Percentiles rank a stretch among this genome's conserved stretches.
Evolutionary conservation across 2,113 vertebrate species (phyloP).

Genomic region (Camelus bactrianus): DNA sequence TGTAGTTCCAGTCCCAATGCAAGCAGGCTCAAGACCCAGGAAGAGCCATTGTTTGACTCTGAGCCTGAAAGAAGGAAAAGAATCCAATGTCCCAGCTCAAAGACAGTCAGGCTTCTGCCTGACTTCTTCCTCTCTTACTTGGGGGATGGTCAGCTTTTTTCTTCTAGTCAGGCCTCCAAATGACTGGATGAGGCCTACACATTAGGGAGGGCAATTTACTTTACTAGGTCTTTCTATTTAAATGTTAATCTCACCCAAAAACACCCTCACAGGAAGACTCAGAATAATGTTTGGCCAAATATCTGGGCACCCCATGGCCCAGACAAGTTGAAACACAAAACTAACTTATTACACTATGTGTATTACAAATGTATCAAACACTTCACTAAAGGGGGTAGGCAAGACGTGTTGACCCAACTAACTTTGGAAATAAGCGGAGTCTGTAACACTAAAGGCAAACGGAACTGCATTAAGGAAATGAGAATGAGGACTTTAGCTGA

Average conservation of each 20-base stretch:
- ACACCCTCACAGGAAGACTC: neutral
- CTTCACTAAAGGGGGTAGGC: neutral
- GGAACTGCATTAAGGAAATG: neutral
- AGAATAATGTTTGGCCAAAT: neutral
- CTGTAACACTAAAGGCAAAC: constrained; percentile 6
- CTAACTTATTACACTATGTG: neutral
- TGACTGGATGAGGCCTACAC: neutral
- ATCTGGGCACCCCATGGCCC: neutral
- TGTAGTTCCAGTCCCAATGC: neutral
- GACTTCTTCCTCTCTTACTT: neutral
- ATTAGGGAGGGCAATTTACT: neutral
- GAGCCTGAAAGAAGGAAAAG: neutral
- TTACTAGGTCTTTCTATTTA: neutral
- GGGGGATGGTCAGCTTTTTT: neutral
- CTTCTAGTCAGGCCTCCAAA: neutral
- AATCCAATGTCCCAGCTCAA: neutral
- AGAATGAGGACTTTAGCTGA: constrained; percentile 5
- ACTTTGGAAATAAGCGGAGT: neutral
- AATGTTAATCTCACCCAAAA: neutral
- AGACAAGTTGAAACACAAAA: constrained; percentile 8
- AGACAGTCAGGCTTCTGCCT: neutral
- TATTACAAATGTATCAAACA: neutral
- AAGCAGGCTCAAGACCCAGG: neutral
- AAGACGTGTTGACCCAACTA: neutral
- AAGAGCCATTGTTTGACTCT: neutral